These are phyloP conservation scores for Pluvianellus socialis DNA, from an alignment of 2,113 vertebrate genomes.

Conservation along the genomic window DNA sequence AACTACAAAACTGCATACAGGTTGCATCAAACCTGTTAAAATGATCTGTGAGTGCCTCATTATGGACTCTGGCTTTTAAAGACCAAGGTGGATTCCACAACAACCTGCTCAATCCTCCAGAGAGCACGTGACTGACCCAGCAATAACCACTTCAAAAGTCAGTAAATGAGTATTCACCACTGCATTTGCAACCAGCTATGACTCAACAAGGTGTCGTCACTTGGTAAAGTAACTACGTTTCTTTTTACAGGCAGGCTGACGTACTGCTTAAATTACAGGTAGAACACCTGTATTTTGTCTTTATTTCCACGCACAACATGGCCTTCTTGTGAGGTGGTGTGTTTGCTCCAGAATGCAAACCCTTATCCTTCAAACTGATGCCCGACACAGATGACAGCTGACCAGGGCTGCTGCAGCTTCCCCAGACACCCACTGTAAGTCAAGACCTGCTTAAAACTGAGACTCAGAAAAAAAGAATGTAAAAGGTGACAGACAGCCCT, in stretches of 20 bases:
- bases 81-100: neutral
- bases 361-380: neutral
- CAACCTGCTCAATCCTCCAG: neutral
- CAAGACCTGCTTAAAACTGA: neutral
- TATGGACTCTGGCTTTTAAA: neutral
- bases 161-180: neutral
- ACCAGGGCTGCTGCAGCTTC: neutral
- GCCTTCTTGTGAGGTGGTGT: neutral
- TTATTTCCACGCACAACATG: neutral
- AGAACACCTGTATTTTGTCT: neutral
- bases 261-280: neutral
- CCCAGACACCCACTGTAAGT: neutral
- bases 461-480: rapidly evolving
- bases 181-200: neutral
- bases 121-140: neutral
- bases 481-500: neutral
- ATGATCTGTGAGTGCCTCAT: neutral
- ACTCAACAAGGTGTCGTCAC: neutral
- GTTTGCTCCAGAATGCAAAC: neutral
- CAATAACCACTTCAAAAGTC: neutral
- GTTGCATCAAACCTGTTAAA: neutral
- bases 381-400: rapidly evolving
- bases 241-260: neutral
- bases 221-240: neutral
- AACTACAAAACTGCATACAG: neutral